These are phyloP conservation scores for Apodemus sylvaticus DNA, from an alignment of 2,113 vertebrate species.

Conservation along the genomic window DNA sequence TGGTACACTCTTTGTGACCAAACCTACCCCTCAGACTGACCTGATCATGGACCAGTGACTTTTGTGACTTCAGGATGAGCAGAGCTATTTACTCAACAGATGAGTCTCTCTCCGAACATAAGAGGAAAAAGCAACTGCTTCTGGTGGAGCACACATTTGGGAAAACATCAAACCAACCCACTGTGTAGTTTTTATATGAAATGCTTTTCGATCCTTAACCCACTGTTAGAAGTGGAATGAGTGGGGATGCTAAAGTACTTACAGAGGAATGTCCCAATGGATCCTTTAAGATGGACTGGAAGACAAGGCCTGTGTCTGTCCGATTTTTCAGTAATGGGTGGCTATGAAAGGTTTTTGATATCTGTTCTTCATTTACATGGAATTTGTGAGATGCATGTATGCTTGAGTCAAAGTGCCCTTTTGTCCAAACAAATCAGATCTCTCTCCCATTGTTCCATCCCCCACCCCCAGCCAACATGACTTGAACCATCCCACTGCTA, in stretches of 20 bases:
- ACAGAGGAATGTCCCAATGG: conserved; percentile 16
- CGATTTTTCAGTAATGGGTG: neutral
- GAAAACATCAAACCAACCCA: conserved; percentile 7
- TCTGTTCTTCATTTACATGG: neutral
- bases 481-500: neutral
- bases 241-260: conserved; percentile 33
- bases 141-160: conserved; percentile 31
- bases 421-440: neutral
- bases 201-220: no score
- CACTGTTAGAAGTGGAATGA: conserved; percentile 4
- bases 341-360: neutral
- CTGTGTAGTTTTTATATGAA: neutral
- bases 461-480: neutral
- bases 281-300: neutral
- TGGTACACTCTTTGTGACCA: conserved; percentile 98
- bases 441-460: neutral
- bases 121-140: conserved; percentile 70
- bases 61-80: conserved; percentile 89
- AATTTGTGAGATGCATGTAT: neutral
- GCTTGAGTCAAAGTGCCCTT: neutral
- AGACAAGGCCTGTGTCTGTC: neutral
- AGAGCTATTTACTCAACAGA: conserved; percentile 78
- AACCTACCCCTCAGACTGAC: conserved; percentile 96
- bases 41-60: conserved; percentile 96
- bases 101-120: conserved; percentile 81